Conservation (phyloP, 1,140 invertebrate genomes). For the Atta cephalotes region DNA sequence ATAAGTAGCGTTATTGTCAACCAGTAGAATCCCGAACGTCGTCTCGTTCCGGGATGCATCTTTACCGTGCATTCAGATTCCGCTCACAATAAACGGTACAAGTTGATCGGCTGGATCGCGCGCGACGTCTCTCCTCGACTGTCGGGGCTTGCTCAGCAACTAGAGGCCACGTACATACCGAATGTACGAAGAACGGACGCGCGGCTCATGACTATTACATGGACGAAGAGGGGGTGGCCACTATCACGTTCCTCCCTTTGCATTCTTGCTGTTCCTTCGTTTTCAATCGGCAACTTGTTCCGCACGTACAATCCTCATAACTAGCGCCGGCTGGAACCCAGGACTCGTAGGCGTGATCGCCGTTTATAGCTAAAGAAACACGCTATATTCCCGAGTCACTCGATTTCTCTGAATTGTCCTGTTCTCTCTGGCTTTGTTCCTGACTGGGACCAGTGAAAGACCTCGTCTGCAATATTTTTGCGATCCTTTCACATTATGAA, state of each 20-base stretch:
- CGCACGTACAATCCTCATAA: slow-evolving; percentile 69
- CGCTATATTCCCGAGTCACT: slow-evolving; percentile 8
- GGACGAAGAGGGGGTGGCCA: slow-evolving; percentile 77
- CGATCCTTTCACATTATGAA: slow-evolving; percentile 11
- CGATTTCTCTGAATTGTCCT: slow-evolving; percentile 12
- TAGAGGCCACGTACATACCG: slow-evolving; percentile 70
- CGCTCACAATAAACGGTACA: background rate
- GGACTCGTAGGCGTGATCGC: slow-evolving; percentile 69
- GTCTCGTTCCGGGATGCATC: slow-evolving; percentile 65
- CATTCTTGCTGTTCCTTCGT: slow-evolving; percentile 79
- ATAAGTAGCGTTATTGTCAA: slow-evolving; percentile 64
- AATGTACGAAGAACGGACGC: slow-evolving; percentile 75
- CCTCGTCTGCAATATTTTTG: background rate
- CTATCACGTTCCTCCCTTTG: slow-evolving; percentile 82
- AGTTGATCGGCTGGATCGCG: slow-evolving; percentile 26
- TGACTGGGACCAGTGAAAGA: background rate
- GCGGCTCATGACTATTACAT: slow-evolving; percentile 76
- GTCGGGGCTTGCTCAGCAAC: slow-evolving; percentile 63
- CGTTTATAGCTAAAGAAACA: slow-evolving; percentile 63
- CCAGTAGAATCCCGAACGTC: slow-evolving; percentile 53
- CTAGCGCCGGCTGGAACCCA: slow-evolving; percentile 54
- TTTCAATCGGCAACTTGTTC: slow-evolving; percentile 81
- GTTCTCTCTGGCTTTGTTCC: background rate
- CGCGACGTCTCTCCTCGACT: slow-evolving; percentile 50
- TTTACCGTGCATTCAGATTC: slow-evolving; percentile 63